These are phyloP conservation scores for Muntiacus reevesi DNA, from an alignment of 2,113 vertebrate species.

Conservation along the genomic window DNA sequence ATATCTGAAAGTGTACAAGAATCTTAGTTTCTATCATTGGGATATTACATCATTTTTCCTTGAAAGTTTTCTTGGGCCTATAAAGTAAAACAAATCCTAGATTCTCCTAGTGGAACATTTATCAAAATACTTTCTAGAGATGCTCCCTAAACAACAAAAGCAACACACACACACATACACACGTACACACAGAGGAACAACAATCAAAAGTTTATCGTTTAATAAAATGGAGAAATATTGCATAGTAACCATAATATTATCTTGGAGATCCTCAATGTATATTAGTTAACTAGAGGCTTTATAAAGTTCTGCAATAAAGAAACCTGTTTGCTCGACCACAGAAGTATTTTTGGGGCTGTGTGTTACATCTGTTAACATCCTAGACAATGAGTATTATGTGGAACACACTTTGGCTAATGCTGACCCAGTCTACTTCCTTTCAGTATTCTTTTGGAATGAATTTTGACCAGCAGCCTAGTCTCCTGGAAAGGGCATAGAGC, in stretches of 20 bases:
- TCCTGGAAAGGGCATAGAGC: background rate
- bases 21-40: background rate
- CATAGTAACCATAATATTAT: background rate
- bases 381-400: background rate
- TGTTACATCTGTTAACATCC: background rate
- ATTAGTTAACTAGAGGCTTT: background rate
- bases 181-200: background rate
- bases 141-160: background rate
- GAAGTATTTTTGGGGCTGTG: background rate
- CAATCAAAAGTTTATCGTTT: background rate
- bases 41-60: background rate
- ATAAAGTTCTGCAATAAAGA: background rate
- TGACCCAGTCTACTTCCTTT: background rate
- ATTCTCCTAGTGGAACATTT: background rate
- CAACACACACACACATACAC: background rate
- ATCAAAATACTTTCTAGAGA: conserved; percentile 19
- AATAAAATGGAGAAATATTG: background rate
- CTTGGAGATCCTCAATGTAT: background rate
- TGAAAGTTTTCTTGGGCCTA: background rate
- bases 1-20: background rate
- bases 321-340: background rate
- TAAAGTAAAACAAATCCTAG: background rate
- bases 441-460: background rate
- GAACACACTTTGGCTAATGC: background rate
- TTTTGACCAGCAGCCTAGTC: background rate